Evolutionary conservation across 2,113 vertebrate species (phyloP), one percentile per base, ranked within the genome.

Genomic region (Typhlomys cinereus): DNA sequence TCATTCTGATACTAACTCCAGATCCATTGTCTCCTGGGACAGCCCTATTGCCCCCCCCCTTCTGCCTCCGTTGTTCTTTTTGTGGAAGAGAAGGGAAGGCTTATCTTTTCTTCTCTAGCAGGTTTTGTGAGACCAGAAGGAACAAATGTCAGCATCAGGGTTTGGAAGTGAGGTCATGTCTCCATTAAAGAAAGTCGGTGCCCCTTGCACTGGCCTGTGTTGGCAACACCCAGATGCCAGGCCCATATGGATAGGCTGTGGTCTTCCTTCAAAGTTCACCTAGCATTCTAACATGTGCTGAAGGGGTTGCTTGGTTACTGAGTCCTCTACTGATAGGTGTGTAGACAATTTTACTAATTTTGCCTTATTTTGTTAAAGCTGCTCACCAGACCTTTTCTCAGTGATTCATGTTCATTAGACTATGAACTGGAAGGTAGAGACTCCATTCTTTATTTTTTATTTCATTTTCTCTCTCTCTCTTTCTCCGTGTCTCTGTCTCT

Each of bases 1-100:
- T 71, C 50, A 7, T 34, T 66, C 39, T 10, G 5, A 2, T 7
- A 31, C 27, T 2, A 20, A 34, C 41, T 81, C 54, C 12, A 1
- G 13, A 21, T 29, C 34, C 29, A 41, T 27, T 10, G 5, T 10
- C 2, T 5, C 29, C 21, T 62, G 10, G 21, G 57, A 9, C 2
- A 11, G 29, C 18, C 0, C 1, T 15, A 21, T 4, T 0, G 0
- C 18, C 12, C 9, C 15, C 7, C 0, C 0, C 11, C 36, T n/a
- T 0, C 34, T 7, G 27, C 39, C 61, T 64, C 71, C 7, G 50
- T 4, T 14, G 59, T 48, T 61, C 6, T 0, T 5, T n/a, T 11
- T 0, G 41, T 31, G 44, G 12, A 27, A 1, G 13, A 25, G 20
- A 14, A 50, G 36, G 64, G 82, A 10, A 46, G 31, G 62, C 54